Conservation (phyloP, 2,797 vertebrate species). For the Dermochelys coriacea region DNA sequence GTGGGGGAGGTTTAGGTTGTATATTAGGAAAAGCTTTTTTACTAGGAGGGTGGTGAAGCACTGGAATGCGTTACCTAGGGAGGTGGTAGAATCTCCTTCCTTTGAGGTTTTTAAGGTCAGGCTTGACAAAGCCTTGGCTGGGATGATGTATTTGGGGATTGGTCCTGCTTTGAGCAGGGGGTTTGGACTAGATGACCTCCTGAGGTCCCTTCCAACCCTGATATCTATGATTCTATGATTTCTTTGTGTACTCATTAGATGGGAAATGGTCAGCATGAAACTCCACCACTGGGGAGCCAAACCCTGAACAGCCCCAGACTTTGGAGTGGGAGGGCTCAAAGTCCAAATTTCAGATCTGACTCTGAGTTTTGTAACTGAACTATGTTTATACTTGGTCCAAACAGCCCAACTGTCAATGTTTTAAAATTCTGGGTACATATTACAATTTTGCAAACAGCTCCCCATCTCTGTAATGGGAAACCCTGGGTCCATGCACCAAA, state of each 20-base stretch:
- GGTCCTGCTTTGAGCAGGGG: too few relatives aligned
- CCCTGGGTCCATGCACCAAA: not conserved
- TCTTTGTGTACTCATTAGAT: fast-evolving
- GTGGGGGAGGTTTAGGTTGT: too few relatives aligned
- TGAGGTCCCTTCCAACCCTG: too few relatives aligned
- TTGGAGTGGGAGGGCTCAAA: not conserved
- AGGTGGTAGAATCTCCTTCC: too few relatives aligned
- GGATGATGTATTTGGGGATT: too few relatives aligned
- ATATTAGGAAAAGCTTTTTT: too few relatives aligned
- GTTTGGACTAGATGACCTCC: too few relatives aligned
- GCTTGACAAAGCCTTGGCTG: too few relatives aligned
- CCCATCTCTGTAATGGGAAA: not conserved
- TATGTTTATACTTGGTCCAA: not conserved
- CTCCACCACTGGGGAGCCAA: not conserved
- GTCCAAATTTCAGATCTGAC: fast-evolving
- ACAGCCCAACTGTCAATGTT: not conserved
- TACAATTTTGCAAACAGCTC: not conserved
- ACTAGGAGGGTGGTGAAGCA: too few relatives aligned
- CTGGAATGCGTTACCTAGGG: too few relatives aligned
- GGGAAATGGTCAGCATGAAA: fast-evolving
- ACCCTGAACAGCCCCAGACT: fast-evolving
- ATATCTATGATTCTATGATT: too few relatives aligned
- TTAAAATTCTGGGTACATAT: not conserved
- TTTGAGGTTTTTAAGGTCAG: too few relatives aligned
- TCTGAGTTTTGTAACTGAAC: not conserved